A percentile compares a stretch with the other conserved stretches of the same genome.
Conservation (phyloP, 2,797 vertebrate genomes). For the Acipenser transmontanus region DNA sequence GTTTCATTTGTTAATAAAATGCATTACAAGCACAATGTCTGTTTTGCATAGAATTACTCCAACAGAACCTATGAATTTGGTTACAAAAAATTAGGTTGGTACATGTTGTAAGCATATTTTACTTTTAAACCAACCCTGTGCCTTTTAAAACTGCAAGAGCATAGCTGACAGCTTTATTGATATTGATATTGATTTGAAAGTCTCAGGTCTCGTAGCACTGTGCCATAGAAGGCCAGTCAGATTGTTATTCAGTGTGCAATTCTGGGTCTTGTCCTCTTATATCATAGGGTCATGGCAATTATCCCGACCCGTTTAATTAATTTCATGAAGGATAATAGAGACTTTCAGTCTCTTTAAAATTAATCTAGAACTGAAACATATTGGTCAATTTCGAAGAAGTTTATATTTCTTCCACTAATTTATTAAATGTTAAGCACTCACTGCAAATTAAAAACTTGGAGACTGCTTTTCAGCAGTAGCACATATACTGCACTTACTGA, state of each 20-base stretch:
- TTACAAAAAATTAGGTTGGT: constrained; percentile 65
- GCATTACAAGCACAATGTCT: constrained; percentile 56
- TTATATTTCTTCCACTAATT: neutral
- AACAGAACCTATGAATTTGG: constrained; percentile 71
- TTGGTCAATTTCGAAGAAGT: neutral
- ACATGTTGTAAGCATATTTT: constrained; percentile 60
- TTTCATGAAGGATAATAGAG: no score
- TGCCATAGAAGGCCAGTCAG: neutral
- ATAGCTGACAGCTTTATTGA: constrained; percentile 34
- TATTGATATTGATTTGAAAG: constrained; percentile 27
- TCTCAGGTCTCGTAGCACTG: constrained; percentile 28
- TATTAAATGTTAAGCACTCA: no score
- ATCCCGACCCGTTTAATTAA: neutral
- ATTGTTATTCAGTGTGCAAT: neutral
- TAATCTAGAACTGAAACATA: neutral
- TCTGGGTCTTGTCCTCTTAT: neutral
- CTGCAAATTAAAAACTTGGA: no score
- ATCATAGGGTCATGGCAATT: no score
- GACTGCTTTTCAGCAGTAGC: no score
- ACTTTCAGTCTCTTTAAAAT: neutral
- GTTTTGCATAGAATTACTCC: constrained; percentile 96
- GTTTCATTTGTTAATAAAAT: constrained; percentile 50
- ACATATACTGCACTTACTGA: no score
- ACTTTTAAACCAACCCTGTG: constrained; percentile 34
- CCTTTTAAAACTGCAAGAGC: constrained; percentile 27